A percentile compares a stretch with the other conserved stretches of the same genome.
Conservation (phyloP, 2,888 invertebrate species). For the Zaprionus lineosus region DNA sequence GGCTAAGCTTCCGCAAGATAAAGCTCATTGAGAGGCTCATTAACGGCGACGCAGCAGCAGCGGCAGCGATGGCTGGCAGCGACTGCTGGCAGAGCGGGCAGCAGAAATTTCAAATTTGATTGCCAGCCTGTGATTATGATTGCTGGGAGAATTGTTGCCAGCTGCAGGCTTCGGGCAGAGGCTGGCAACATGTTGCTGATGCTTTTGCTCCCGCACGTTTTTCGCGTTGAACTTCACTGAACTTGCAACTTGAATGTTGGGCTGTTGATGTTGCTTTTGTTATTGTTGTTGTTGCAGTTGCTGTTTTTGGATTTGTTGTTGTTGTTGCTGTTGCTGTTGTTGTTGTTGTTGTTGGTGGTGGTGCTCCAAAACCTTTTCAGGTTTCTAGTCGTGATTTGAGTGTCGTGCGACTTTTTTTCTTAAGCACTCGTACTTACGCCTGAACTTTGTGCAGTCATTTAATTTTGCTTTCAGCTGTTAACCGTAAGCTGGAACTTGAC, state of each 20-base stretch:
- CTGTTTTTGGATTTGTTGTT: background rate
- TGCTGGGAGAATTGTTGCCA: slow-evolving; percentile 40
- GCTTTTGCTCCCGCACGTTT: slow-evolving; percentile 76
- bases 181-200: slow-evolving; percentile 35
- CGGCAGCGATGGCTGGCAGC: slow-evolving; percentile 12
- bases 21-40: slow-evolving; percentile 59
- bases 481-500: slow-evolving; percentile 55
- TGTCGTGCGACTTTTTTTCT: slow-evolving; percentile 75
- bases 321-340: slow-evolving; percentile 5
- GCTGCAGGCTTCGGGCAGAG: slow-evolving; percentile 22
- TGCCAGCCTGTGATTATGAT: slow-evolving; percentile 57
- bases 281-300: no score
- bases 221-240: slow-evolving; percentile 77
- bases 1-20: slow-evolving; percentile 54
- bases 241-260: slow-evolving; percentile 66
- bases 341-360: slow-evolving; percentile 9
- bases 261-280: slow-evolving; percentile 13
- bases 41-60: slow-evolving; percentile 28
- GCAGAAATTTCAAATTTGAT: slow-evolving; percentile 56
- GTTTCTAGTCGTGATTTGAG: slow-evolving; percentile 74
- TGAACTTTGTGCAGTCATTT: slow-evolving; percentile 75
- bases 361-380: slow-evolving; percentile 62
- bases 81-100: slow-evolving; percentile 4
- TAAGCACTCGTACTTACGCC: slow-evolving; percentile 54
- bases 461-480: slow-evolving; percentile 69